Conservation (phyloP, 1,140 invertebrate genomes). For the Arctopsyche grandis region DNA sequence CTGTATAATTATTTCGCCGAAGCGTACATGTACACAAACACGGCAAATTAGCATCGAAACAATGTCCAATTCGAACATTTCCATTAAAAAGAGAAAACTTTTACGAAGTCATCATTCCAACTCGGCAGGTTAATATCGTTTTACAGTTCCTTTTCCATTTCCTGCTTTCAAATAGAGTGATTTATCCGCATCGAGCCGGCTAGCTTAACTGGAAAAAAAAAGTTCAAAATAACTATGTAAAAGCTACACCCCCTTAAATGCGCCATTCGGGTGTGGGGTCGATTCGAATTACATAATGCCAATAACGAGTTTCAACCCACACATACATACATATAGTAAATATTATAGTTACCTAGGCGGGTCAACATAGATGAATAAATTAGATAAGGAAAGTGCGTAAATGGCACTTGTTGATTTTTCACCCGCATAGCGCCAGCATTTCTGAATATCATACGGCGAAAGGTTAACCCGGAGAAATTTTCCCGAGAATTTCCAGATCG, state of each 20-base stretch:
- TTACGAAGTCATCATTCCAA: conserved; percentile 7
- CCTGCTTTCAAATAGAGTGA: conserved; percentile 27
- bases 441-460: no score
- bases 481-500: neutral
- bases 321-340: neutral
- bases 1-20: no score
- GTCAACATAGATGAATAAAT: conserved; percentile 18
- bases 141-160: conserved; percentile 24
- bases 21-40: no score
- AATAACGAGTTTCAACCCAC: neutral
- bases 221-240: neutral
- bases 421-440: neutral
- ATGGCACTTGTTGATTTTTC: conserved; percentile 26
- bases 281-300: neutral
- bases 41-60: no score
- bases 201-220: neutral
- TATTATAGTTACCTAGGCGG: neutral
- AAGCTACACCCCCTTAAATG: neutral
- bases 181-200: neutral
- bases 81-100: no score
- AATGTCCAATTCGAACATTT: no score
- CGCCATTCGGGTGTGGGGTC: neutral
- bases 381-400: conserved; percentile 24
- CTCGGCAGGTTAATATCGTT: conserved; percentile 6
- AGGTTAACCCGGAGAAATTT: no score